Percentiles rank a stretch among this genome's conserved stretches.
Conservation (phyloP, 2,888 invertebrate genomes). For the Brenthis hecate region DNA sequence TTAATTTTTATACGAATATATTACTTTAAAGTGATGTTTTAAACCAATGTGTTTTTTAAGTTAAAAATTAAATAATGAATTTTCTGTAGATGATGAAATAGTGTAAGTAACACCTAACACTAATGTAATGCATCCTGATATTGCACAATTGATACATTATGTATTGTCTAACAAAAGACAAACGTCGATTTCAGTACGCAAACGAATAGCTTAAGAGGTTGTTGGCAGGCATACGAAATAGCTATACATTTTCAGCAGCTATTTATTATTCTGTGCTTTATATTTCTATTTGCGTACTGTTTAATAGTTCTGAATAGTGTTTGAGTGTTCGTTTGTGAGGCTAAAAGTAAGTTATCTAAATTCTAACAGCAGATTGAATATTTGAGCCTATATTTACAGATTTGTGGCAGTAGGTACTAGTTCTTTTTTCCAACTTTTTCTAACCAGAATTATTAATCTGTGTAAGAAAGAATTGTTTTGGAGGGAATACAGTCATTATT, state of each 20-base stretch:
- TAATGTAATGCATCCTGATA: slow-evolving; percentile 39
- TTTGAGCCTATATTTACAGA: too few relatives aligned
- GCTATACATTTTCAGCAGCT: slow-evolving; percentile 41
- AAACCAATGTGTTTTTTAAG: too few relatives aligned
- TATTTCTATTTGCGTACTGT: slow-evolving; percentile 23
- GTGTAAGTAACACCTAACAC: slow-evolving; percentile 17
- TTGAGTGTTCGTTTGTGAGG: not conserved
- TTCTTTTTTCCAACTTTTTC: too few relatives aligned
- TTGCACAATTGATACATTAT: slow-evolving; percentile 46
- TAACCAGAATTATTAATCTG: too few relatives aligned
- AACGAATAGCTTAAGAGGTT: slow-evolving; percentile 54
- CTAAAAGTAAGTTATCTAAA: too few relatives aligned
- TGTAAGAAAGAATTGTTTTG: too few relatives aligned
- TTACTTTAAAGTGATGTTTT: too few relatives aligned
- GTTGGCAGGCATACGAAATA: slow-evolving; percentile 47
- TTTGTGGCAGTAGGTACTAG: too few relatives aligned
- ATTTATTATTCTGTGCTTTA: slow-evolving; percentile 34
- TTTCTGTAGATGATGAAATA: not conserved
- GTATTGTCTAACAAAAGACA: slow-evolving; percentile 42
- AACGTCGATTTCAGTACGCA: slow-evolving; percentile 50
- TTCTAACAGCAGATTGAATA: too few relatives aligned
- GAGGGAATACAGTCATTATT: too few relatives aligned
- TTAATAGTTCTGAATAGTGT: not conserved
- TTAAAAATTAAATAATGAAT: too few relatives aligned
- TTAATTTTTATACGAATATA: too few relatives aligned